Base-by-base conservation (phyloP, 2,888 invertebrate genomes). In the Galerucella calmariensis region DNA sequence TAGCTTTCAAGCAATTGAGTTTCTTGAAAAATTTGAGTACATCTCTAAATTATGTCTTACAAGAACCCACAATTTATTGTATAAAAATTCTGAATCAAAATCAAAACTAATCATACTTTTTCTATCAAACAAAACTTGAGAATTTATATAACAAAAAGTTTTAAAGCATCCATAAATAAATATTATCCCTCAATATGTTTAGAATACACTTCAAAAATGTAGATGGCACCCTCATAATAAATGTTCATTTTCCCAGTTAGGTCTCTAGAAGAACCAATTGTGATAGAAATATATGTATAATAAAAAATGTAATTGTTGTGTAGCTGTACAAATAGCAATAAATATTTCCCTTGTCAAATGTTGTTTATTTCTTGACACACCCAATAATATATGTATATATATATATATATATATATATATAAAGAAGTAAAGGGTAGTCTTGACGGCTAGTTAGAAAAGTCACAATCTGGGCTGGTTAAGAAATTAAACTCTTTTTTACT, bases 251-350 rank as follows among this genome's bases (percentile, higher is more conserved):
- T 67, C 61, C 74, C 74, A 73, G 76, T 67, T 73, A 73, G 77
- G 76, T 78, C 73, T 74, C 56, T 76, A 79, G 76, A 74, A 71
- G 62, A 58, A 73, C 58, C 67, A 58, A 72, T 69, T 59, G 27
- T 24, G 44, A 56, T 61, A 16, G 61, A 66, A 62, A 74, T 44
- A 73, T 51, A 61, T 48, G 8, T 67, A 76, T 69, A 69, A 72
- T 59, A 73, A 69, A 72, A 77, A 76, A 76, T 79, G 75, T 74
- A 77, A 78, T 82, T 79, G 82, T 79, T 82, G 81, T 83, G 75
- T 83, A 82, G 81, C 75, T 82, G 81, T 82, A 81, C 44, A 78
- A 79, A 80, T 80, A 82, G 83, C 82, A 83, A 83, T 83, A 83
- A 83, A 82, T 73, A 78, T 77, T 77, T 75, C 72, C 78, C 75